These are phyloP conservation scores for Palythoa grandis DNA, from an alignment of 92 coral and sea anemone genomes.

Conservation along the genomic window DNA sequence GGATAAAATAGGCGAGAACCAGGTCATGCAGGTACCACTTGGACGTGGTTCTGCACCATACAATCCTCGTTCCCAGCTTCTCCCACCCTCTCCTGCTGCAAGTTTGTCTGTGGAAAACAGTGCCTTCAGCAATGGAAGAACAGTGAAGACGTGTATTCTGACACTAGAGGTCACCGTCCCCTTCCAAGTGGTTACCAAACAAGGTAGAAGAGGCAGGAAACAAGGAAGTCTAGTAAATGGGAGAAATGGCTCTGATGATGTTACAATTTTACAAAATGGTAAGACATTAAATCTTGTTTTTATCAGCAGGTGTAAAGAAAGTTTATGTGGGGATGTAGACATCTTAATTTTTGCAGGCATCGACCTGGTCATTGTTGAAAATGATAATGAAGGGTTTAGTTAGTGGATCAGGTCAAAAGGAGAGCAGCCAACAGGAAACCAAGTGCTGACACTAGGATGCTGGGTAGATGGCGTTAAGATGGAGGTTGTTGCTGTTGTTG, in stretches of 20 bases:
- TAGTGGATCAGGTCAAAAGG: no score
- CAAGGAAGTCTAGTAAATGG: slow-evolving; percentile 40
- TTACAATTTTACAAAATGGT: slow-evolving; percentile 18
- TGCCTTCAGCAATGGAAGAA: slow-evolving; percentile 74
- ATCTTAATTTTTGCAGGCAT: no score
- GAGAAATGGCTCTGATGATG: slow-evolving; percentile 27
- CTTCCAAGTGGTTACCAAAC: slow-evolving; percentile 64
- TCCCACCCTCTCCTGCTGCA: slow-evolving; percentile 80
- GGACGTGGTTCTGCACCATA: slow-evolving; percentile 94
- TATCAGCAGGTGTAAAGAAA: no score
- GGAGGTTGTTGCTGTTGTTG: no score
- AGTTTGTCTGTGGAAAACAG: slow-evolving; percentile 85
- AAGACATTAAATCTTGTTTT: background rate
- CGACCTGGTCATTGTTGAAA: no score
- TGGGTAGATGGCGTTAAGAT: no score
- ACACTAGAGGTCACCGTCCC: slow-evolving; percentile 93
- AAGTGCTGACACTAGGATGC: no score
- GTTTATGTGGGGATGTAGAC: no score
- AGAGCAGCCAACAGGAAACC: no score
- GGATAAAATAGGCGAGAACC: slow-evolving; percentile 79
- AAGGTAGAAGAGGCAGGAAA: slow-evolving; percentile 54
- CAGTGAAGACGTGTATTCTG: slow-evolving; percentile 80
- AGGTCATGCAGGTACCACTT: slow-evolving; percentile 77
- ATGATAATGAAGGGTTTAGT: no score
- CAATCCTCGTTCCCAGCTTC: slow-evolving; percentile 91